Evolutionary conservation across 2,113 vertebrate species (phyloP).

Genomic region (Bolborhynchus lineola): DNA sequence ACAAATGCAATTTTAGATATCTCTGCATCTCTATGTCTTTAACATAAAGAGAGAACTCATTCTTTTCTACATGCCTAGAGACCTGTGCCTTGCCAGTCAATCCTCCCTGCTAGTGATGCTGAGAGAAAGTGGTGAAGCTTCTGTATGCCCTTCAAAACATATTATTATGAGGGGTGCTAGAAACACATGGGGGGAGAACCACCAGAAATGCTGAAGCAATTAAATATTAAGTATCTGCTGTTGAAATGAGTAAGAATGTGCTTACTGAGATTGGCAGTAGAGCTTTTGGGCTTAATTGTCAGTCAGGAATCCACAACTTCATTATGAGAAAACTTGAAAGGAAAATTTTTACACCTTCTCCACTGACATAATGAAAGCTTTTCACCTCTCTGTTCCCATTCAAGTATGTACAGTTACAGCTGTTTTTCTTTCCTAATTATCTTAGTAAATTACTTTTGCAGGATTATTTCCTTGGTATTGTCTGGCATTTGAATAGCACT

Average conservation of each 20-base stretch:
- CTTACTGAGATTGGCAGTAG: background rate
- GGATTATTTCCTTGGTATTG: background rate
- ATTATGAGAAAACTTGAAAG: background rate
- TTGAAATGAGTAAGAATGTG: background rate
- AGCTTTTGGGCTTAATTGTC: background rate
- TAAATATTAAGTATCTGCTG: background rate
- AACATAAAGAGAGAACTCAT: background rate
- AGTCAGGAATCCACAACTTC: background rate
- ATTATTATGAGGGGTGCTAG: background rate
- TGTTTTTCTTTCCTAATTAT: slow-evolving; percentile 21
- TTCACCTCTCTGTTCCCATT: background rate
- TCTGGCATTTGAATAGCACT: background rate
- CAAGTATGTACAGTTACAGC: background rate
- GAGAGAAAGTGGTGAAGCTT: background rate
- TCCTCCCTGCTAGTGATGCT: background rate
- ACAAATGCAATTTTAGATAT: background rate
- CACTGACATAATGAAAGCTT: background rate
- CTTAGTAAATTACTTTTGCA: background rate
- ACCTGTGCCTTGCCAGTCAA: background rate
- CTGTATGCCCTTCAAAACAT: background rate
- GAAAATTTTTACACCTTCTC: background rate
- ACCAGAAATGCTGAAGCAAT: background rate
- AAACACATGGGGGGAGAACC: background rate
- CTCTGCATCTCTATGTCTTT: background rate
- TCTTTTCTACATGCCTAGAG: background rate